phyloP scores from a whole-genome alignment of 1,140 invertebrate species.

The Lepidurus couesii region DNA sequence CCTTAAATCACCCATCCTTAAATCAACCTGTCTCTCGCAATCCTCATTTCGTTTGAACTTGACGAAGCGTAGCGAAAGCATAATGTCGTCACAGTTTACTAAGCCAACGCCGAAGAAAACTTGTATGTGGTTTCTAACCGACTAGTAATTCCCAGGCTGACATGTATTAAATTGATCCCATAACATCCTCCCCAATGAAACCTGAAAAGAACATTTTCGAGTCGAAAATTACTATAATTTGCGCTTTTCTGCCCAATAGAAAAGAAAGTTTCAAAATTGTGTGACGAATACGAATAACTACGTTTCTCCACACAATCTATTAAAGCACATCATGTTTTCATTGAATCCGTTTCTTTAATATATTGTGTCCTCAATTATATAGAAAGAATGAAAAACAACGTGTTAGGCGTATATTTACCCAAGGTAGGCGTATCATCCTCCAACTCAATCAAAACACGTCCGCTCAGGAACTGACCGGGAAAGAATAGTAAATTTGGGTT shows the following conservation, averaged over 20 bases:
- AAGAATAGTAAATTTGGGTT: constrained; percentile 89
- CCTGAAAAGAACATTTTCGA: neutral
- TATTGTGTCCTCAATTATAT: neutral
- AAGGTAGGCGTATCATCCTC: constrained; percentile 86
- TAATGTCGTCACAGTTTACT: neutral
- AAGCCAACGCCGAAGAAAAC: neutral
- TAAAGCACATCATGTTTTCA: too few species aligned
- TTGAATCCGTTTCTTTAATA: too few species aligned
- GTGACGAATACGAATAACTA: too few species aligned
- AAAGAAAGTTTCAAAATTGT: too few species aligned
- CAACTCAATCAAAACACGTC: constrained; percentile 81
- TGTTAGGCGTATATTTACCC: constrained; percentile 53
- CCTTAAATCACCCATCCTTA: neutral
- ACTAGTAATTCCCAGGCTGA: neutral
- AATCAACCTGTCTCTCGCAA: too few species aligned
- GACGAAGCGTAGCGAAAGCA: neutral
- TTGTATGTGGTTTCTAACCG: neutral
- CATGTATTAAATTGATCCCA: neutral
- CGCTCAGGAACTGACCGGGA: constrained; percentile 82
- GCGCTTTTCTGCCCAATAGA: too few species aligned
- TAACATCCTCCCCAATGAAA: neutral
- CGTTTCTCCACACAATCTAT: too few species aligned
- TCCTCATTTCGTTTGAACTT: neutral
- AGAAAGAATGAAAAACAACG: neutral
- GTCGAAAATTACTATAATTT: neutral